phyloP scores from a whole-genome alignment of 2,113 vertebrate genomes.

The Mungos mungo region DNA sequence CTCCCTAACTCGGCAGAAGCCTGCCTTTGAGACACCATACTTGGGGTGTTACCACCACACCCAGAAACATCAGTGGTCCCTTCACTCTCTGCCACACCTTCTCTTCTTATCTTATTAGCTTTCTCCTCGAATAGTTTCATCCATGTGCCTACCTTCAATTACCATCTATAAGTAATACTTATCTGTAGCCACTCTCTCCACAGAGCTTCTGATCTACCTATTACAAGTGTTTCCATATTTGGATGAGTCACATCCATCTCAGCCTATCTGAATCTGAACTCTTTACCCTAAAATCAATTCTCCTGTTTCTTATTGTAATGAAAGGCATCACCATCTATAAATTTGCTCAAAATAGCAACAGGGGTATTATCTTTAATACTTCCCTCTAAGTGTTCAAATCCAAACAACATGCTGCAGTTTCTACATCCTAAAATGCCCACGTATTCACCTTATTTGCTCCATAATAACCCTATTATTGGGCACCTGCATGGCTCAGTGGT shows the following conservation, averaged over 20 bases:
- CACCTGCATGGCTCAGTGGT: too few relatives aligned
- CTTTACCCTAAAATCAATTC: not conserved
- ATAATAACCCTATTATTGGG: not conserved
- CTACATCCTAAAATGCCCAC: not conserved
- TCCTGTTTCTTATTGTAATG: too few relatives aligned
- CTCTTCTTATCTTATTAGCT: not conserved
- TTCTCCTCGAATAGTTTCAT: not conserved
- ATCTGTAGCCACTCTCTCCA: not conserved
- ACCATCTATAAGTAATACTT: not conserved
- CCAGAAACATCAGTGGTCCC: not conserved
- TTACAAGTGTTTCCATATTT: too few relatives aligned
- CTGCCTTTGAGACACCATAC: fast-evolving
- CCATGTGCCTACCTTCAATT: not conserved
- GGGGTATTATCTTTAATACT: not conserved
- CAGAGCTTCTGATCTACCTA: not conserved
- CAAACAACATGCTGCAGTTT: not conserved
- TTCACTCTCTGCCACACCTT: fast-evolving
- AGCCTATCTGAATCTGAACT: too few relatives aligned
- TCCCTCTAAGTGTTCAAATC: not conserved
- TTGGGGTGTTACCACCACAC: not conserved
- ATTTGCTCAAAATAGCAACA: not conserved
- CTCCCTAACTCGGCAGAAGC: too few relatives aligned
- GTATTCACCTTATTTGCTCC: not conserved
- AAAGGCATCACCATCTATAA: not conserved
- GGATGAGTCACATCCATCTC: fast-evolving